Conservation (phyloP, 1,140 invertebrate genomes). For the Anagrus nilaparvatae region DNA sequence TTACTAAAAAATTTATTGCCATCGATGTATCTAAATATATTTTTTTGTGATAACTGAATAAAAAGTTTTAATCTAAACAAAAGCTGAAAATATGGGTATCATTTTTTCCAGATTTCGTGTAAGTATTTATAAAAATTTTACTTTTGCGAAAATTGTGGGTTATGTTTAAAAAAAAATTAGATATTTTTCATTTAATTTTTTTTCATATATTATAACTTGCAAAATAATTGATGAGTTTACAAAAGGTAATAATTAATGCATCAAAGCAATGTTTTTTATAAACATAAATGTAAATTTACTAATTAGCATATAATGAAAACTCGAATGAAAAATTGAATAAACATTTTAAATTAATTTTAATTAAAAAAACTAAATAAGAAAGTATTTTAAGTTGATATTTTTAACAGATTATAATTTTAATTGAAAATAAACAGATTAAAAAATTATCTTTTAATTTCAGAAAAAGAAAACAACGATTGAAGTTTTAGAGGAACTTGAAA, state of each 20-base stretch:
- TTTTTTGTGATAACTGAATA: no score
- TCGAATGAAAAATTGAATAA: constrained; percentile 2
- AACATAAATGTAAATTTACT: constrained; percentile 18
- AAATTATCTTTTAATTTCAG: constrained; percentile 44
- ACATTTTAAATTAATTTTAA: constrained; percentile 5
- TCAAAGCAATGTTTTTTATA: no score
- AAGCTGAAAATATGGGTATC: constrained; percentile 37
- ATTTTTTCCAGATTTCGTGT: constrained; percentile 39
- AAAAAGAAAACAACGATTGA: constrained; percentile 71
- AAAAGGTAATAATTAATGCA: not conserved
- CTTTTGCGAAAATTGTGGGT: not conserved
- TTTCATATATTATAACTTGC: constrained; percentile 12
- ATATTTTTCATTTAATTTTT: constrained; percentile 11
- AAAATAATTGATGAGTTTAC: constrained; percentile 14
- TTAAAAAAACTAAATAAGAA: constrained; percentile 2
- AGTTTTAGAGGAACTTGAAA: constrained; percentile 65
- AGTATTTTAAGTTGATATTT: constrained; percentile 5
- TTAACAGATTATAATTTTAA: not conserved
- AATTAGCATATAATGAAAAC: constrained; percentile 10
- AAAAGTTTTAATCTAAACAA: no score
- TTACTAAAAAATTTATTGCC: no score
- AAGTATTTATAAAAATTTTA: constrained; percentile 20
- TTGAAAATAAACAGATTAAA: constrained; percentile 2
- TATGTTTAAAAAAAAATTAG: constrained; percentile 10
- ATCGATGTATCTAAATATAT: no score